A percentile compares a stretch with the other conserved stretches of the same genome.
Evolutionary conservation across 2,113 vertebrate genomes (phyloP).

Genomic region (Myiopsitta monachus): DNA sequence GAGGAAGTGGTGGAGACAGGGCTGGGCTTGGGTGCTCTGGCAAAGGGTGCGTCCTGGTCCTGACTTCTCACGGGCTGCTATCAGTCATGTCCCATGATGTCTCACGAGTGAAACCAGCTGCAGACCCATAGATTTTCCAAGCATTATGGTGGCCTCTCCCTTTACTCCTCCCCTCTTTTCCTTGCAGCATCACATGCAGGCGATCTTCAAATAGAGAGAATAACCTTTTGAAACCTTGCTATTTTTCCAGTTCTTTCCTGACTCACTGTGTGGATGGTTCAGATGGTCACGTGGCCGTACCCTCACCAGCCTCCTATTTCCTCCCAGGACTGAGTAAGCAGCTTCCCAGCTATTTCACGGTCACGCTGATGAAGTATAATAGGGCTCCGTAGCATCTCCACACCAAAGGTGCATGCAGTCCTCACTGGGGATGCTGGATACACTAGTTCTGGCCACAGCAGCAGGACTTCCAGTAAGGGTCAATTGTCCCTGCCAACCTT

Average conservation of each 20-base stretch:
- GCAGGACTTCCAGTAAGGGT: fast-evolving
- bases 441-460: not conserved
- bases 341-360: not conserved
- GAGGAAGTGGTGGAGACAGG: constrained; percentile 4
- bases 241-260: not conserved
- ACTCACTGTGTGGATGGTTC: not conserved
- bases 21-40: not conserved
- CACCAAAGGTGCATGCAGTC: not conserved
- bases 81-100: constrained; percentile 31
- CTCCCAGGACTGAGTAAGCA: not conserved
- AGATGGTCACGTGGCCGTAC: not conserved
- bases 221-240: not conserved
- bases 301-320: not conserved
- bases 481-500: not conserved
- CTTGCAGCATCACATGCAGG: not conserved
- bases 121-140: constrained; percentile 1
- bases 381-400: not conserved
- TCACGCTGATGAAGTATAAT: not conserved
- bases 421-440: not conserved
- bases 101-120: constrained; percentile 40
- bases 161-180: not conserved
- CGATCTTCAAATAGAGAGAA: not conserved
- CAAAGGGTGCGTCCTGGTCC: not conserved
- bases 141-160: not conserved
- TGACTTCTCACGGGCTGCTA: not conserved